Percentiles rank a stretch among this genome's conserved stretches.
Conservation (phyloP, 2,113 vertebrate genomes). For the Petaurus breviceps region DNA sequence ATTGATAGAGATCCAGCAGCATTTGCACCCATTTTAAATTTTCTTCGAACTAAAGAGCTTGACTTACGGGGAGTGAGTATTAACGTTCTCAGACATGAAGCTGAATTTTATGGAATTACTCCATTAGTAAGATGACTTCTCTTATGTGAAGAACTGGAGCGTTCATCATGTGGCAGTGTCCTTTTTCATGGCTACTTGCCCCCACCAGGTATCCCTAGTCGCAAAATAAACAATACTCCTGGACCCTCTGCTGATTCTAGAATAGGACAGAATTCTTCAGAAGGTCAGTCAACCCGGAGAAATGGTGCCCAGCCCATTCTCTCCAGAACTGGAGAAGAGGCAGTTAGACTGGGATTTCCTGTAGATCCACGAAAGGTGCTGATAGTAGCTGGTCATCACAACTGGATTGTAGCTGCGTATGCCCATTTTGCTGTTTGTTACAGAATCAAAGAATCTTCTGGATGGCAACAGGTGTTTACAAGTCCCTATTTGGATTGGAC, state of each 20-base stretch:
- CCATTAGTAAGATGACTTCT: constrained; percentile 96
- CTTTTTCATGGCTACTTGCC: constrained; percentile 98
- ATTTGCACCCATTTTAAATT: constrained; percentile 99
- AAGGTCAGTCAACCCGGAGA: constrained; percentile 83
- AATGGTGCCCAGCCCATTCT: constrained; percentile 85
- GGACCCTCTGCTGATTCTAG: constrained; percentile 83
- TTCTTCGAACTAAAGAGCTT: constrained; percentile 98
- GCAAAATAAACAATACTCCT: constrained; percentile 84
- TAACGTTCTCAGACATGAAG: constrained; percentile 95
- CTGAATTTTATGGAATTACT: constrained; percentile 99
- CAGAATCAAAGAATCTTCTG: constrained; percentile 98
- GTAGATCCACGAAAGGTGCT: constrained; percentile 97
- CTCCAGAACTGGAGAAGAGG: constrained; percentile 84
- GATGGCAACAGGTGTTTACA: constrained; percentile 98
- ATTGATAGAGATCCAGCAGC: constrained; percentile 98
- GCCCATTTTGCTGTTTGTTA: constrained; percentile 98
- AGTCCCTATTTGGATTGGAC: constrained; percentile 96
- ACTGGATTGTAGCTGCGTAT: constrained; percentile 98
- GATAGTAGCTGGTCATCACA: constrained; percentile 97
- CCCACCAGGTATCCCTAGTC: constrained; percentile 94
- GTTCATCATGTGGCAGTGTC: constrained; percentile 97
- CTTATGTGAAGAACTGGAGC: constrained; percentile 96
- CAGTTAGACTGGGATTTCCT: constrained; percentile 87
- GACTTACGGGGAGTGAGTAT: constrained; percentile 97
- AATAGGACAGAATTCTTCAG: constrained; percentile 83